phyloP scores from a whole-genome alignment of 2,113 vertebrate genomes.

The Oreochromis tanganicae region DNA sequence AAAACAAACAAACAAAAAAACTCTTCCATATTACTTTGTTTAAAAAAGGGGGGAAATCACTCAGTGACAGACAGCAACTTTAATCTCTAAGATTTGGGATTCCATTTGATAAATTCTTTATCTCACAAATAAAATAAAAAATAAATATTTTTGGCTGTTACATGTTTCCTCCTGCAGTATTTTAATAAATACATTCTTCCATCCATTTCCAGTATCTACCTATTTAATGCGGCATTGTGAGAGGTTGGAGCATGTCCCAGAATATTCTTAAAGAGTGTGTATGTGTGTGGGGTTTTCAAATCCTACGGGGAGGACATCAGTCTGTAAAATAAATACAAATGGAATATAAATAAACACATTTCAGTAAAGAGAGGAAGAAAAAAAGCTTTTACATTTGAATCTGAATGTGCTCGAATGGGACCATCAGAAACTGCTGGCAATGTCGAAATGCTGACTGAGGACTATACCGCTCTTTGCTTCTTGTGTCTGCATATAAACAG shows the following conservation, averaged over 20 bases:
- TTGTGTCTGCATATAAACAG: background rate
- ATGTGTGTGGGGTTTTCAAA: background rate
- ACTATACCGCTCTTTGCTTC: background rate
- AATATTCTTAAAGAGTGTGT: background rate
- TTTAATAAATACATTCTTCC: background rate
- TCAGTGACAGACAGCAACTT: background rate
- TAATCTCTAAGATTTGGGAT: background rate
- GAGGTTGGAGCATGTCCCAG: background rate
- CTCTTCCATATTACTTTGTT: background rate
- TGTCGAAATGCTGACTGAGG: background rate
- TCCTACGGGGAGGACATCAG: background rate
- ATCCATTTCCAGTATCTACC: background rate
- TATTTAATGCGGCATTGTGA: background rate
- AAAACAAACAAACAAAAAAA: background rate
- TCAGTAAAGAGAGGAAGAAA: background rate
- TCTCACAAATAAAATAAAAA: background rate
- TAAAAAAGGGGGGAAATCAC: fast-evolving
- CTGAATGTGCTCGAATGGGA: background rate
- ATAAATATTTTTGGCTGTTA: background rate
- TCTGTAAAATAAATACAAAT: background rate
- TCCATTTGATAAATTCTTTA: background rate
- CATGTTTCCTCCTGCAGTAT: background rate
- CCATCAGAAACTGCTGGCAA: background rate
- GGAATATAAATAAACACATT: background rate
- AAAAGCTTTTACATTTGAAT: background rate